Percentiles rank a stretch among this genome's conserved stretches.
These are phyloP conservation scores for Rhodeus uyekii DNA, from an alignment of 2,797 vertebrate species.

Conservation along the genomic window DNA sequence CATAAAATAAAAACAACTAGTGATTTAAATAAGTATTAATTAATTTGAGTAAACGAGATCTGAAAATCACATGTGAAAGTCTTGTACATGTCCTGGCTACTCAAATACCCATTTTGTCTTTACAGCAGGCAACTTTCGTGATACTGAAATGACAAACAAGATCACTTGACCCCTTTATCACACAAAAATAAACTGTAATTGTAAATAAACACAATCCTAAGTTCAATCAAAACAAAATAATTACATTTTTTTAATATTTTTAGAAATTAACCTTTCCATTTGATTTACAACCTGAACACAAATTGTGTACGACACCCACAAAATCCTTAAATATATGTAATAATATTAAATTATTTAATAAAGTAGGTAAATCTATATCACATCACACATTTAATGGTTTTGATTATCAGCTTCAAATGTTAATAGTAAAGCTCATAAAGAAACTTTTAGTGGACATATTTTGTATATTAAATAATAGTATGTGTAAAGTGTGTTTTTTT, in stretches of 20 bases:
- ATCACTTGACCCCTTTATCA: not conserved
- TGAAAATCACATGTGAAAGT: not conserved
- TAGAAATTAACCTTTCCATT: not conserved
- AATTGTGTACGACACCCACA: not conserved
- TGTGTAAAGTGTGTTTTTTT: too few relatives aligned
- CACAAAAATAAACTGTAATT: not conserved
- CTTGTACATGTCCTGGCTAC: not conserved
- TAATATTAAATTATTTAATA: not conserved
- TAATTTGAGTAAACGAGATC: conserved; percentile 1
- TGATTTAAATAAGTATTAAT: not conserved
- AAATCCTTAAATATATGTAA: not conserved
- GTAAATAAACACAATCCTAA: not conserved
- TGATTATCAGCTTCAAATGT: not conserved
- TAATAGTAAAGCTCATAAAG: not conserved
- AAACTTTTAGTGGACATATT: not conserved
- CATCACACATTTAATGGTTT: not conserved
- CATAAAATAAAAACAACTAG: not conserved
- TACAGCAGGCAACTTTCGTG: not conserved
- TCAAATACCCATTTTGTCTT: not conserved
- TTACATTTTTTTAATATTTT: not conserved
- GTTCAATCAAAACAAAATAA: not conserved
- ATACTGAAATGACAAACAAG: conserved; percentile 13
- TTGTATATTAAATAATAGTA: too few relatives aligned
- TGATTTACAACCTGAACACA: not conserved
- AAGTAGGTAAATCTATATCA: not conserved